Evolutionary conservation across 1,140 invertebrate genomes (phyloP).

Genomic region (Drosophila nikananu): DNA sequence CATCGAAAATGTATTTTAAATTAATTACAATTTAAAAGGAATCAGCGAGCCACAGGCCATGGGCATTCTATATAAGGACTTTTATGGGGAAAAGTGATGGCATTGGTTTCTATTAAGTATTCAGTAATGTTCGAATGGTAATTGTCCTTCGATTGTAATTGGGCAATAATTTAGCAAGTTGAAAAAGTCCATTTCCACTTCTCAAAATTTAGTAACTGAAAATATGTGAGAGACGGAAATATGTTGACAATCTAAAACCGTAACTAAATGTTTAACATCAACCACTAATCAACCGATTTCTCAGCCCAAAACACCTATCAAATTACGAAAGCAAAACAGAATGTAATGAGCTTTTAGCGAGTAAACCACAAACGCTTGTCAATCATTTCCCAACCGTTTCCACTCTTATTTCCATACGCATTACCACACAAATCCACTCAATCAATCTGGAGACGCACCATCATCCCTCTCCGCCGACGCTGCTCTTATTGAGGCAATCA

Average conservation of each 20-base stretch:
- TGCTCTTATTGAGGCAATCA: constrained; percentile 51
- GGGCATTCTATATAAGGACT: neutral
- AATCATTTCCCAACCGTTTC: constrained; percentile 43
- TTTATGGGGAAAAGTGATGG: neutral
- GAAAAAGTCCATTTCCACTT: too few species aligned
- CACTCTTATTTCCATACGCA: constrained; percentile 37
- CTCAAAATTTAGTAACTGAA: neutral
- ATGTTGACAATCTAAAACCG: neutral
- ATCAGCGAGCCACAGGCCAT: constrained; percentile 9
- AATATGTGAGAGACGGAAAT: neutral
- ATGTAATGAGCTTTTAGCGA: constrained; percentile 40
- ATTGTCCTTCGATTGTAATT: neutral
- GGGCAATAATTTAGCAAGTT: too few species aligned
- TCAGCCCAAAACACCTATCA: constrained; percentile 19
- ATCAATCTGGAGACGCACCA: constrained; percentile 37
- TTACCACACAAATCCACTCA: constrained; percentile 55
- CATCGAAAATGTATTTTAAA: constrained; percentile 35
- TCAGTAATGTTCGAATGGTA: neutral
- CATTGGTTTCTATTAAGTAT: neutral
- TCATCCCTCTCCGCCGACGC: neutral
- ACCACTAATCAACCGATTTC: neutral
- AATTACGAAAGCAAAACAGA: constrained; percentile 19
- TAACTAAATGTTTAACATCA: constrained; percentile 9
- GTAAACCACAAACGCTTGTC: constrained; percentile 53
- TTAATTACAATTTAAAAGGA: constrained; percentile 40